phyloP scores from a whole-genome alignment of 2,888 invertebrate species.

The Eilema sororculum region DNA sequence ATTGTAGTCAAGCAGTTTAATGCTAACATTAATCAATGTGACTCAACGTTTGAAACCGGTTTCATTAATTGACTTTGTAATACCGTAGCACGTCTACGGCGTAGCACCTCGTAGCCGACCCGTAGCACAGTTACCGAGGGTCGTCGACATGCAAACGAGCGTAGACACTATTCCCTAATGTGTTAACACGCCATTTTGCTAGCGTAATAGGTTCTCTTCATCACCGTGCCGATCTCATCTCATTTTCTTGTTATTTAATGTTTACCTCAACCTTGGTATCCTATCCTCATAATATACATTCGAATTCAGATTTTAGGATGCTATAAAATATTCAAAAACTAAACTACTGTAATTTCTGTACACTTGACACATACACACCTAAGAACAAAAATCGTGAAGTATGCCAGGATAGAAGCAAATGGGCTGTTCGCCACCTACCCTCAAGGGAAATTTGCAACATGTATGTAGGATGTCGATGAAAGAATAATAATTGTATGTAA shows the following conservation, averaged over 20 bases:
- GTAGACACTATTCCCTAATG: slow-evolving; percentile 1
- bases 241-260: neutral
- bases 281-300: neutral
- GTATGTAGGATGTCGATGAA: neutral
- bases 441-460: no score
- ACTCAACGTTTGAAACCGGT: neutral
- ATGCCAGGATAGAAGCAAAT: no score
- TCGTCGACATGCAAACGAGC: slow-evolving; percentile 1
- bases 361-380: no score
- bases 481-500: neutral
- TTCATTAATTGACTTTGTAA: neutral
- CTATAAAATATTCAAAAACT: no score
- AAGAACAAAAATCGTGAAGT: no score
- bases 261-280: no score
- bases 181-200: neutral
- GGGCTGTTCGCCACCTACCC: no score
- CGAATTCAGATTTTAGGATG: no score
- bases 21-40: no score
- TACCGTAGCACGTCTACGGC: neutral
- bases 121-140: neutral
- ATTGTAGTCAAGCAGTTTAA: neutral
- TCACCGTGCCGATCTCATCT: neutral
- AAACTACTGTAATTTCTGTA: no score
- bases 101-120: neutral
- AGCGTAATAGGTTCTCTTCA: neutral